Evolutionary conservation across 2,888 invertebrate species (phyloP), one percentile per base, ranked within the genome.

Genomic region (Phlogophora meticulosa): DNA sequence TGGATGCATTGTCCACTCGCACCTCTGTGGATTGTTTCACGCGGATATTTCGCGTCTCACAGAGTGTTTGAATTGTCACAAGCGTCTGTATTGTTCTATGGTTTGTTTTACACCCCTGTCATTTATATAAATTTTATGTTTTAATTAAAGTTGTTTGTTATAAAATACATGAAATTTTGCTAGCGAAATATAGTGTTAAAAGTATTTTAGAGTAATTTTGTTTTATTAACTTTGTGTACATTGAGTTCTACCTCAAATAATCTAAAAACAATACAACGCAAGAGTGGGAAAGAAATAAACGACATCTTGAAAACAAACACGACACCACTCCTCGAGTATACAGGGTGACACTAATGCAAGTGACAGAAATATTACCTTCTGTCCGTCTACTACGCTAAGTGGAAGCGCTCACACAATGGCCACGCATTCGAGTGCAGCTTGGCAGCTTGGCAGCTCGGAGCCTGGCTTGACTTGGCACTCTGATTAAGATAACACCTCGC

Each of bases 401-500:
- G 92, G 88, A 91, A 91, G 86, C 83, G 81, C 81, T 82, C 80
- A 62, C 83, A 93, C 93, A 93, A 92, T 91, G 74, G 86, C 69
- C 77, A 85, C 69, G 84, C 85, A 86, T 85, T 84, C 81, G 72
- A 82, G 74, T 86, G 61, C 78, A 73, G 53, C 65, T 51, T 58
- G 36, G 72, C 40, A 69, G 40, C 40, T 88, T 89, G 89, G 86
- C 89, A 84, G 48, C 48, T 28, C 42, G 56, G 69, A 45, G 17
- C 55, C 43, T n/a, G 52, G 53, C 72, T 52, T 86, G 84, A 85
- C 88, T 88, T 89, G 88, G 86, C 89, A 84, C 79, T 85, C 85
- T 92, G 92, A 93, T 93, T 92, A 91, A 93, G 92, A 92, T 92
- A 92, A 93, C 91, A 86, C 90, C 87, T 87, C 79, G 80, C 85